phyloP scores from a whole-genome alignment of 2,797 vertebrate species.

The Pseudochirops cupreus region DNA sequence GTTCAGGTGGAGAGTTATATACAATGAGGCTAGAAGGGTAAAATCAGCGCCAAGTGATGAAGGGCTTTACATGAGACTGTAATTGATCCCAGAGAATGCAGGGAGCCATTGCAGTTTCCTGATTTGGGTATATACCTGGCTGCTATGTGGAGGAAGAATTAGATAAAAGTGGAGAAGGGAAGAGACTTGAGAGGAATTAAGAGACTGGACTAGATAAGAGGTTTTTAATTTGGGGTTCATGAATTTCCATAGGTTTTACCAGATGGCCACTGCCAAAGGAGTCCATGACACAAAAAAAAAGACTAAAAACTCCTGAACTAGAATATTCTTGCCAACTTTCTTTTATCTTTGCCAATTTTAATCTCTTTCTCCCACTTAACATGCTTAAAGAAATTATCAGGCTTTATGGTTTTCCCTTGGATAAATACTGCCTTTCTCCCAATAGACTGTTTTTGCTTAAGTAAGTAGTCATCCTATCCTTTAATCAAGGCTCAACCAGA shows the following conservation, averaged over 20 bases:
- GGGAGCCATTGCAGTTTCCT: neutral
- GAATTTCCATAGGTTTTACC: neutral
- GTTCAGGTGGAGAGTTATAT: neutral
- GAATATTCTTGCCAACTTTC: neutral
- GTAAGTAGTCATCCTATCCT: neutral
- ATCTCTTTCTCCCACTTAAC: neutral
- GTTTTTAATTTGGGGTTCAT: neutral
- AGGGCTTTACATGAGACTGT: neutral
- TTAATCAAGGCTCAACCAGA: neutral
- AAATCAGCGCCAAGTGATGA: neutral
- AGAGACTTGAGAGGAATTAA: neutral
- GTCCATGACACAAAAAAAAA: neutral
- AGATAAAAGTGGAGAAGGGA: neutral
- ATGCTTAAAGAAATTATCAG: neutral
- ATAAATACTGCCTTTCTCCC: neutral
- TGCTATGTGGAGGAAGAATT: neutral
- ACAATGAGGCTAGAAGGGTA: neutral
- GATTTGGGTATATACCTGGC: neutral
- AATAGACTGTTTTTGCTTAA: neutral
- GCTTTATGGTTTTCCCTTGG: neutral
- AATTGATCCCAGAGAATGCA: neutral
- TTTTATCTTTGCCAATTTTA: neutral
- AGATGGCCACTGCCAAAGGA: neutral
- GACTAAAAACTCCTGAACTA: neutral
- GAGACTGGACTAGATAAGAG: neutral